These are phyloP conservation scores for Hirudinaria manillensis DNA, from an alignment of 2,888 invertebrate species.

Conservation along the genomic window DNA sequence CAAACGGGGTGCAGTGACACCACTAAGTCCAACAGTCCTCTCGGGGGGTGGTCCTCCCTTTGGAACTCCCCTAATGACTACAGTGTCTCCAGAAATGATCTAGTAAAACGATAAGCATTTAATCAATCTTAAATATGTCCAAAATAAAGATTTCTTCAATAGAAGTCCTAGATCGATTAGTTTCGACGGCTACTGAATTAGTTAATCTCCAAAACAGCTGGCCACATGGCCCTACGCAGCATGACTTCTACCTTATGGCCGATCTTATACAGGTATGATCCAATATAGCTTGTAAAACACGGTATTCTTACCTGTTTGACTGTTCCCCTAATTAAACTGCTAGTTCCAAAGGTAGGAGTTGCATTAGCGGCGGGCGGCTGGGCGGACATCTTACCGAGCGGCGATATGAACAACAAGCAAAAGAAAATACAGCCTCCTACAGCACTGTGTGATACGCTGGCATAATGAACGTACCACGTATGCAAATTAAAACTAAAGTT, in stretches of 20 bases:
- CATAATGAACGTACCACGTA: conserved; percentile 26
- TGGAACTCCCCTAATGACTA: conserved; percentile 78
- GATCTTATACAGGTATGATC: no score
- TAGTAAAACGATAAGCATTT: conserved; percentile 54
- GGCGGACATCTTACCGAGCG: conserved; percentile 21
- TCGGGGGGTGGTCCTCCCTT: conserved; percentile 77
- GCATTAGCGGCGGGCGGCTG: background rate
- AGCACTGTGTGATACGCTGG: background rate
- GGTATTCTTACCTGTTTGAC: conserved; percentile 48
- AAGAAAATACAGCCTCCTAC: conserved; percentile 3
- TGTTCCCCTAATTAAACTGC: conserved; percentile 42
- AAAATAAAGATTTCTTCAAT: background rate
- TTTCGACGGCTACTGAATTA: background rate
- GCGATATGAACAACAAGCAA: background rate
- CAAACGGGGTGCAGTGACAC: conserved; percentile 84
- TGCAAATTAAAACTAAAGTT: conserved; percentile 11
- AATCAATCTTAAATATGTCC: background rate
- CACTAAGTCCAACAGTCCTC: conserved; percentile 80
- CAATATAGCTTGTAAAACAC: background rate
- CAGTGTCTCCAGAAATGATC: conserved; percentile 92
- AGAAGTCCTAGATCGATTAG: background rate
- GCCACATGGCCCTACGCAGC: background rate
- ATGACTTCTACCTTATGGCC: background rate
- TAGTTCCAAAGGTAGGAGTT: conserved; percentile 15
- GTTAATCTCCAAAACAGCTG: background rate